Percentiles rank a stretch among this genome's conserved stretches.
Conservation (phyloP, 35 echinoderm and acorn worm species). For the Eucidaris tribuloides region DNA sequence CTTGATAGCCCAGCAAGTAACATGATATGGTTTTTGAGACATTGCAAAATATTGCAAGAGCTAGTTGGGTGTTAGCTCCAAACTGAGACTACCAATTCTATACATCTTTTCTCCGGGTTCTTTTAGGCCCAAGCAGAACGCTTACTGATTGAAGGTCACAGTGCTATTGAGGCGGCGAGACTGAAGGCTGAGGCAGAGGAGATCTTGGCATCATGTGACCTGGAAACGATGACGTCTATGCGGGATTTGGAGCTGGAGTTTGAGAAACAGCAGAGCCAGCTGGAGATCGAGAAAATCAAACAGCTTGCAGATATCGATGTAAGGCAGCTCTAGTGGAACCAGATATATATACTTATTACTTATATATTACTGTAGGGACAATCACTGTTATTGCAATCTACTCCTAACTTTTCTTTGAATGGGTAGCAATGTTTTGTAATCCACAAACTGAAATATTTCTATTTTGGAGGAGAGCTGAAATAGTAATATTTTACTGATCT, state of each 20-base stretch:
- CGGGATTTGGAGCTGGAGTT: slow-evolving; percentile 54
- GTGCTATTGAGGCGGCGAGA: slow-evolving; percentile 69
- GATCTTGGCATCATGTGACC: slow-evolving; percentile 46
- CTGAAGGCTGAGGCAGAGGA: slow-evolving; percentile 95
- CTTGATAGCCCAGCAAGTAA: too few species aligned
- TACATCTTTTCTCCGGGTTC: too few species aligned
- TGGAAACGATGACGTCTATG: slow-evolving; percentile 41
- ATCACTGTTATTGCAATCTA: not conserved
- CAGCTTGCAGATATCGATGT: slow-evolving; percentile 80
- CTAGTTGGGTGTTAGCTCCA: too few species aligned
- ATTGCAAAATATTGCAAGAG: too few species aligned
- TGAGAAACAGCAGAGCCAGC: slow-evolving; percentile 22
- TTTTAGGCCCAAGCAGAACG: slow-evolving; percentile 89
- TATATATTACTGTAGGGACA: not conserved
- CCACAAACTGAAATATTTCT: not conserved
- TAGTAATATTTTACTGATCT: too few species aligned
- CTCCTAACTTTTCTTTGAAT: not conserved
- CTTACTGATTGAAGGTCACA: slow-evolving; percentile 83
- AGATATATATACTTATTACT: not conserved
- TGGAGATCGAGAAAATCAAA: slow-evolving; percentile 71
- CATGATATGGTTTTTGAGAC: too few species aligned
- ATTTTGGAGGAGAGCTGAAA: not conserved
- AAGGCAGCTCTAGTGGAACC: not conserved
- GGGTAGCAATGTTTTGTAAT: not conserved
- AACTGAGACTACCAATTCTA: too few species aligned